Percentiles rank a stretch among this genome's conserved stretches.
phyloP scores from a whole-genome alignment of 2,888 invertebrate genomes.

The Steinernema carpocapsae region DNA sequence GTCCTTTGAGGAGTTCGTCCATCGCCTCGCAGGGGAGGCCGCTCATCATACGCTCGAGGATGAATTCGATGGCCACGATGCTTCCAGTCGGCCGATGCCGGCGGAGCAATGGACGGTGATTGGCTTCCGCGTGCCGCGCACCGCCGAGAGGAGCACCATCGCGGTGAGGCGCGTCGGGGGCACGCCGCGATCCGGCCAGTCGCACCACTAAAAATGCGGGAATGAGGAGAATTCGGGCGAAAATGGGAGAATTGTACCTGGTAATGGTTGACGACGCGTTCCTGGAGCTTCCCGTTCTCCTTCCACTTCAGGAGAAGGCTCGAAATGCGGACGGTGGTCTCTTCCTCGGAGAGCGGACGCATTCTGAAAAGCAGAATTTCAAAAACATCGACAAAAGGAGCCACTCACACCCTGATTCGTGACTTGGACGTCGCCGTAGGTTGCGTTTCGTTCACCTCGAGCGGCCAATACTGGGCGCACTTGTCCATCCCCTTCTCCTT shows the following conservation, averaged over 20 bases:
- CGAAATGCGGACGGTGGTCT: slow-evolving; percentile 39
- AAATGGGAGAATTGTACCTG: slow-evolving; percentile 41
- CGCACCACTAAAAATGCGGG: not conserved
- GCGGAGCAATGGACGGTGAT: slow-evolving; percentile 61
- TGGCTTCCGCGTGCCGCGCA: slow-evolving; percentile 53
- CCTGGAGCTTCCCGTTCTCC: slow-evolving; percentile 34
- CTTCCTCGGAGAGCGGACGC: slow-evolving; percentile 39
- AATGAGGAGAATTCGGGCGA: too few species aligned
- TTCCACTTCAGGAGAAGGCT: slow-evolving; percentile 42
- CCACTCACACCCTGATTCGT: slow-evolving; percentile 7
- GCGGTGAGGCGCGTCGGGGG: slow-evolving; percentile 37
- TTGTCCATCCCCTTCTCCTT: slow-evolving; percentile 72
- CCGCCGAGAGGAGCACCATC: slow-evolving; percentile 48
- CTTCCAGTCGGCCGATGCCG: slow-evolving; percentile 55
- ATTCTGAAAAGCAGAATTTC: too few species aligned
- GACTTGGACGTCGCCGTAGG: slow-evolving; percentile 40
- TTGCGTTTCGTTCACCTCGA: slow-evolving; percentile 36
- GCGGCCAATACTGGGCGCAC: slow-evolving; percentile 73
- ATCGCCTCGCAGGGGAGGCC: slow-evolving; percentile 45
- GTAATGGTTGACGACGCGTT: slow-evolving; percentile 49
- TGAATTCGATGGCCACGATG: slow-evolving; percentile 52
- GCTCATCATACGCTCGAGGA: slow-evolving; percentile 42
- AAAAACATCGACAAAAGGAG: not conserved
- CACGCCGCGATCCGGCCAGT: slow-evolving; percentile 57
- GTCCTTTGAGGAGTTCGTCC: slow-evolving; percentile 51